Evolutionary conservation across 2,797 vertebrate genomes (phyloP), one percentile per base, ranked within the genome.

Genomic region (Huso huso): DNA sequence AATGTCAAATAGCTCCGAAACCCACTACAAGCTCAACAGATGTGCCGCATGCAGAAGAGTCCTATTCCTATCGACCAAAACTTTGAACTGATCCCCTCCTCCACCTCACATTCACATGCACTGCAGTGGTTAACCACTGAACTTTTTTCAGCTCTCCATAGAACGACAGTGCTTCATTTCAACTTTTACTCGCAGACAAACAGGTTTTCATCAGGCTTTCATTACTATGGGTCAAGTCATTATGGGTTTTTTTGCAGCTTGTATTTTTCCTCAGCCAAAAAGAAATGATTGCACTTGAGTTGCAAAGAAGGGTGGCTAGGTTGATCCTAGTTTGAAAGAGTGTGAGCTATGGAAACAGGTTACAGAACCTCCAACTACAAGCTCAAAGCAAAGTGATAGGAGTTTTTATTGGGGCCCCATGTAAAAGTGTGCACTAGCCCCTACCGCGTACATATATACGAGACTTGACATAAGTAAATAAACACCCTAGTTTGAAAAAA

Each of bases 61-160:
- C 15, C 55, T n/a, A 7, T 58, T 58, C 55, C n/a, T n/a, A 58
- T 7, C 12, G 6, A 58, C 55, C 12, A 58, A 58, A 58, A n/a
- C 61, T 71, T 69, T 77, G 78, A 79, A 76, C 65, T 69, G 18
- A 67, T 66, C 58, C 68, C 51, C 51, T 51, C 53, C 53, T 52
- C 65, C 8, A 53, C 69, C 52, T 51, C 51, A 4, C 57, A 66
- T 62, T 8, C 37, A 51, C 67, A 66, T 37, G 4, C 70, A 62
- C 67, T 49, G 51, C 58, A 58, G 62, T 63, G 73, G 69, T 77
- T 71, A 66, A 57, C 49, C 59, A 49, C 62, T 15, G 37, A 10
- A 18, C 5, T 49, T n/a, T 58, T 48, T 51, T 13, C 50, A 3
- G 23, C 49, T 61, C 51, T 63, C 15, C 37, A 18, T 18, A 23